A percentile compares a stretch with the other conserved stretches of the same genome.
Conservation (phyloP, 2,113 vertebrate species). For the Sardina pilchardus region DNA sequence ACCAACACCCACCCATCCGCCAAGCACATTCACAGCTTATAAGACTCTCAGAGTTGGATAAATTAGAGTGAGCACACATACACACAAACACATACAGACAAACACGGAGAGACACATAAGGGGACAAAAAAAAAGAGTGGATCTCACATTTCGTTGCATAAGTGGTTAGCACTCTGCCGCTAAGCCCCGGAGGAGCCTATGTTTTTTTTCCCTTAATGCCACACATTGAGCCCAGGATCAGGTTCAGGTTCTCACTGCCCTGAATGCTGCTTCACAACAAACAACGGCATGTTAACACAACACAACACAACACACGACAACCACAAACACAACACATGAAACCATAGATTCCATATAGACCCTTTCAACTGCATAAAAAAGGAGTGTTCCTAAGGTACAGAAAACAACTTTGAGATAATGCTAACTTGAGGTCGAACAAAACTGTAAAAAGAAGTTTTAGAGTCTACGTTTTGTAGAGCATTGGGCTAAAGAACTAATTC, state of each 20-base stretch:
- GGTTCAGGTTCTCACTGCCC: background rate
- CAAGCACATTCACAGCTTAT: background rate
- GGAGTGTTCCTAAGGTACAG: too few species aligned
- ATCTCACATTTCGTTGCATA: background rate
- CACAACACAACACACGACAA: background rate
- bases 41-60: background rate
- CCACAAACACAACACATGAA: background rate
- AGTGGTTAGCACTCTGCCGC: background rate
- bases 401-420: too few species aligned
- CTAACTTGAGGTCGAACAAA: too few species aligned
- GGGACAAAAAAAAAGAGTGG: background rate
- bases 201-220: background rate
- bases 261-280: background rate
- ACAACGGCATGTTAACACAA: background rate
- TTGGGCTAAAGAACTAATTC: too few species aligned
- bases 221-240: background rate
- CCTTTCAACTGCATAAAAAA: too few species aligned
- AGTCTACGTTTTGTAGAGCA: too few species aligned
- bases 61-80: background rate
- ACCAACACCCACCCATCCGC: background rate
- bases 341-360: background rate
- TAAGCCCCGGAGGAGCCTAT: background rate
- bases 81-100: background rate
- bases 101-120: background rate
- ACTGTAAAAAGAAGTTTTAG: too few species aligned